Evolutionary conservation across 2,888 invertebrate species (phyloP), one percentile per base, ranked within the genome.

Genomic region (Cosmorhoe ocellata): DNA sequence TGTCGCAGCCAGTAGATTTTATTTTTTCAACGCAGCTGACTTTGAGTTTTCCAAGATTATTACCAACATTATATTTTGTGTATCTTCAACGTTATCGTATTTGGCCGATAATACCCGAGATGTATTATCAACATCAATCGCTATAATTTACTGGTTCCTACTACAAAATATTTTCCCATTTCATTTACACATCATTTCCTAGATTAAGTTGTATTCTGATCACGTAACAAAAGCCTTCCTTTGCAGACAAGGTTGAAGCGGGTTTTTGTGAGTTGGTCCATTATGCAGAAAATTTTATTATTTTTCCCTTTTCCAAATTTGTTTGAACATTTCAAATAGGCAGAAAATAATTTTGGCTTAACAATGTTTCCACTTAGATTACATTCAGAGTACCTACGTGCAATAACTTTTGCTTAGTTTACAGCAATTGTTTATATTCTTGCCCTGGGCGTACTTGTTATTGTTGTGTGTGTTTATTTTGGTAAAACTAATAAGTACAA

Each of bases 231-330:
- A 52, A 47, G 33, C 36, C 36, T 47, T 52, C 46, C 38, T 33
- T 47, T 33, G 51, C 51, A 52, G 51, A 52, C 46, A 47, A 42
- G 38, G 42, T 43, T 42, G 46, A 52, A 51, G 46, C 51, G 33
- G 51, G 46, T 37, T 43, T 41, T 37, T 41, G 41, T 43, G 36
- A 33, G 41, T 41, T 37, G 27, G 31, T 46, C 37, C 40, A 41
- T 52, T 42, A 52, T 42, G 36, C 42, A 42, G 40, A 47, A 33
- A 51, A 38, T 40, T n/a, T n/a, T n/a, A n/a, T n/a, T 36, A 24
- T 40, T 48, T 38, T 42, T 38, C 22, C 28, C 18, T 27, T 42
- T 42, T 24, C 13, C 27, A 36, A 41, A 51, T 37, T 37, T 38
- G 37, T 24, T 41, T 26, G 28, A 39, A 33, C 30, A 9, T 45